Conservation (phyloP, 2,797 vertebrate genomes). For the Ibycter americanus region DNA sequence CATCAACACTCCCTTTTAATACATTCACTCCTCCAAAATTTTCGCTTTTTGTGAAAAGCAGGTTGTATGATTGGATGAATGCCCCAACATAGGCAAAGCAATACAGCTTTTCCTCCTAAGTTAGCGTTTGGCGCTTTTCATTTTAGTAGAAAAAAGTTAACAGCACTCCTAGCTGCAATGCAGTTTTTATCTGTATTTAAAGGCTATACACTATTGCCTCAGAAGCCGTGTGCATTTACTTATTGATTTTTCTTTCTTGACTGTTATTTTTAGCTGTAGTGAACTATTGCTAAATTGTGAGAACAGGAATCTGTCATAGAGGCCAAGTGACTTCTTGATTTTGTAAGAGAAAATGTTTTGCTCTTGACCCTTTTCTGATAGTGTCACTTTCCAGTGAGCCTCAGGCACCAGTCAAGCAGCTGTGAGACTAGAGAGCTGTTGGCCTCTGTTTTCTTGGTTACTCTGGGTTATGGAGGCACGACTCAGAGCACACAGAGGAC, state of each 20-base stretch:
- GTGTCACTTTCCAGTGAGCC: background rate
- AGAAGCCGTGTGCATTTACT: background rate
- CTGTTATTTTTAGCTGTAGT: background rate
- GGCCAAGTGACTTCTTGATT: background rate
- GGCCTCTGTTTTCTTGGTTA: background rate
- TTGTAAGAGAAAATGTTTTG: background rate
- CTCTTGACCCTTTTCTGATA: background rate
- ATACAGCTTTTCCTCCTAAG: background rate
- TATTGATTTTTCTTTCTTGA: background rate
- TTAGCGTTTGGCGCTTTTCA: background rate
- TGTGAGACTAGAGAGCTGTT: background rate
- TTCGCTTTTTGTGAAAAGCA: background rate
- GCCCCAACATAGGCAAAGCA: background rate
- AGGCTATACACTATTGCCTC: background rate
- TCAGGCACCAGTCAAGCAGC: background rate
- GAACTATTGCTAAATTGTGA: background rate
- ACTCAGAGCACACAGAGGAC: background rate
- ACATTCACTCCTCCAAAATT: background rate
- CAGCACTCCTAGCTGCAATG: background rate
- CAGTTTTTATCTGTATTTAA: background rate
- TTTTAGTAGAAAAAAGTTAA: background rate
- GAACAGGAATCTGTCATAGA: background rate
- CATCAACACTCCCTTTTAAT: background rate
- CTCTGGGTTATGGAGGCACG: background rate
- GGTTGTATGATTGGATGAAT: background rate